Base-by-base conservation (phyloP, 2,888 invertebrate species). In the Orgyia antiqua region DNA sequence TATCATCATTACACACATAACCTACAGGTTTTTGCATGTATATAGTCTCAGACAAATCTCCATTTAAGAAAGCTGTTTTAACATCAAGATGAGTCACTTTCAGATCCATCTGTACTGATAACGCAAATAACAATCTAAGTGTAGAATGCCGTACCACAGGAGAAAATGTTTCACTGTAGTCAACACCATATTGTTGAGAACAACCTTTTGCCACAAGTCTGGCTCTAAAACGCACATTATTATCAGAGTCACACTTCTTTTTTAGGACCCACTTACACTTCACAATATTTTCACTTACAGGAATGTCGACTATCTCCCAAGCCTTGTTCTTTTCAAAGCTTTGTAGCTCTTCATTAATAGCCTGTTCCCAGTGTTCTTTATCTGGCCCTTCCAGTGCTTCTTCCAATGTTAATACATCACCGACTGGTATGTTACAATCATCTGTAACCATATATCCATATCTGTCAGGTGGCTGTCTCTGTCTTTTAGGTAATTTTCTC, bases 301-400 rank as follows among this genome's bases (percentile, higher is more conserved):
- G 19, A 7, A 19, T 12, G 8, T 13, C 24, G 11, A 13, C 24
- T 1, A 24, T 5, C 12, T 24, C 13, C 24, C 24, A 24, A 1
- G 24, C 13, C 11, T 12, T 13, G 12, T 24, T 24, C 1, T 24
- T 24, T 9, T 24, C 24, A 5, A 24, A 24, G 13, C 13, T 13
- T 13, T 24, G 24, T 13, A 24, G 10, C 13, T 24, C 24, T 5
- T 24, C 24, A 5, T 23, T 6, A 18, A 35, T 28, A 17, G 25
- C 26, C 15, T 13, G 20, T 26, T 29, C 23, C 27, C 27, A 27
- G 9, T 32, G 32, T 27, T 15, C 24, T 32, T 32, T 34, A 24
- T 41, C 29, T 25, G 39, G 27, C 20, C 46, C 38, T 27, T 31
- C 15, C 31, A 37, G 26, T 4, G 42, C 39, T 19, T 19, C 19